Conservation (phyloP, 2,888 invertebrate species). For the Meiosimyza platycephala region DNA sequence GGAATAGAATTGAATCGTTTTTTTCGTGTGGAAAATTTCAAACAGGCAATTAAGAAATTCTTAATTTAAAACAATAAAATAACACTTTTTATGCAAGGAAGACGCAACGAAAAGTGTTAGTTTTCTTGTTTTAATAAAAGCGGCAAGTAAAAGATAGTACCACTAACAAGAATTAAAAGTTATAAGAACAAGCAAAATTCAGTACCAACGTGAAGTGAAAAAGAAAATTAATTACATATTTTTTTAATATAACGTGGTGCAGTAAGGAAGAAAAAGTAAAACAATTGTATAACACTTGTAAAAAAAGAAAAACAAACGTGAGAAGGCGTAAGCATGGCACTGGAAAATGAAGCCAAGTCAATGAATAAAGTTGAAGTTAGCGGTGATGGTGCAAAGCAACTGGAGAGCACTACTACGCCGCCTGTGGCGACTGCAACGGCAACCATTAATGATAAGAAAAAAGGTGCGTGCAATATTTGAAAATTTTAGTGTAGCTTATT, state of each 20-base stretch:
- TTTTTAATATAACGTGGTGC: slow-evolving; percentile 27
- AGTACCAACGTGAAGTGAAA: slow-evolving; percentile 6
- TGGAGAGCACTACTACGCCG: slow-evolving; percentile 42
- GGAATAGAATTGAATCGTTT: background rate
- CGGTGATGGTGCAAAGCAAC: slow-evolving; percentile 41
- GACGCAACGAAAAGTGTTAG: slow-evolving; percentile 4
- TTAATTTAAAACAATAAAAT: slow-evolving; percentile 20
- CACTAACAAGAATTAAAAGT: background rate
- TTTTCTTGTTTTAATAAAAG: background rate
- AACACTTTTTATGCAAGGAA: slow-evolving; percentile 12
- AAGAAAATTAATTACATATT: slow-evolving; percentile 12
- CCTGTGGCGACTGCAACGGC: slow-evolving; percentile 45
- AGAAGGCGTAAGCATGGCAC: slow-evolving; percentile 31
- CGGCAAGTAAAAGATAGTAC: background rate
- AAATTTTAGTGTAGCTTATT: too few relatives aligned
- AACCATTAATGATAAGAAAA: slow-evolving; percentile 47
- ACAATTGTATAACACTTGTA: slow-evolving; percentile 36
- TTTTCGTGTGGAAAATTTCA: slow-evolving; percentile 10
- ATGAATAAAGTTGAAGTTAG: slow-evolving; percentile 27
- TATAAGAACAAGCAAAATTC: slow-evolving; percentile 10
- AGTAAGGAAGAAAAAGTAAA: background rate
- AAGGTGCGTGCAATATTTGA: slow-evolving; percentile 53
- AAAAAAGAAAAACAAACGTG: background rate
- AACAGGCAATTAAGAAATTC: slow-evolving; percentile 5
- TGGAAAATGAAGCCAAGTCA: slow-evolving; percentile 36